These are phyloP conservation scores for Caenorhabditis drosophilae DNA, from an alignment of 2,888 invertebrate genomes.

Conservation along the genomic window DNA sequence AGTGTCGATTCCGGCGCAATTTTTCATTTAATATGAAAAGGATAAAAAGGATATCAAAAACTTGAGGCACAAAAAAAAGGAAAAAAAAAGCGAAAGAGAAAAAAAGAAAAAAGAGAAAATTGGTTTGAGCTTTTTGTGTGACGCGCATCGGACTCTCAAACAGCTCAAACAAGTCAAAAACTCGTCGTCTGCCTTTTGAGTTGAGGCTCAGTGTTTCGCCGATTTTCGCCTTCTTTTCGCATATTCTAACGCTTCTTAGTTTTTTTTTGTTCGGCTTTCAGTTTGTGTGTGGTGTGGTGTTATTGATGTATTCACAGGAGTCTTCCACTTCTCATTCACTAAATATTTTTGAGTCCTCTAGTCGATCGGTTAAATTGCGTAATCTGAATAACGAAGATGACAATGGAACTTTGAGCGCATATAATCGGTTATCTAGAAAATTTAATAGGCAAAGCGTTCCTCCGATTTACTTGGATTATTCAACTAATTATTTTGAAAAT, in stretches of 20 bases:
- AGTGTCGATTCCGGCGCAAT: background rate
- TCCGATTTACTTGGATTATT: slow-evolving; percentile 16
- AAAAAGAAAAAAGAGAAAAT: background rate
- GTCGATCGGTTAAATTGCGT: slow-evolving; percentile 30
- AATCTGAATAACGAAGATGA: slow-evolving; percentile 36
- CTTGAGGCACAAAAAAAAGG: too few relatives aligned
- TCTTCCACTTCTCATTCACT: background rate
- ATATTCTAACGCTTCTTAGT: too few relatives aligned
- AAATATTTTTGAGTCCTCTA: slow-evolving; percentile 30
- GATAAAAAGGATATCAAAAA: background rate
- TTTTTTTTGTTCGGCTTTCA: too few relatives aligned
- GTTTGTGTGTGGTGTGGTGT: background rate
- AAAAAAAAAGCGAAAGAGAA: slow-evolving; percentile 20
- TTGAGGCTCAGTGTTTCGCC: too few relatives aligned
- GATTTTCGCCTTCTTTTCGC: too few relatives aligned
- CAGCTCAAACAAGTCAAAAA: too few relatives aligned
- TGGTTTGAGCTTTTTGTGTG: background rate
- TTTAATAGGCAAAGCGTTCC: slow-evolving; percentile 32
- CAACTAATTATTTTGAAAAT: slow-evolving; percentile 18
- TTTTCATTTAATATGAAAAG: too few relatives aligned
- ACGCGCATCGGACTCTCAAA: slow-evolving; percentile 37
- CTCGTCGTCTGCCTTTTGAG: too few relatives aligned
- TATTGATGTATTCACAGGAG: slow-evolving; percentile 17
- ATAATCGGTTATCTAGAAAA: slow-evolving; percentile 29
- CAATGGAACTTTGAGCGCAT: slow-evolving; percentile 18